Evolutionary conservation across 2,888 invertebrate genomes (phyloP).

Genomic region (Drosophila mayaguana): DNA sequence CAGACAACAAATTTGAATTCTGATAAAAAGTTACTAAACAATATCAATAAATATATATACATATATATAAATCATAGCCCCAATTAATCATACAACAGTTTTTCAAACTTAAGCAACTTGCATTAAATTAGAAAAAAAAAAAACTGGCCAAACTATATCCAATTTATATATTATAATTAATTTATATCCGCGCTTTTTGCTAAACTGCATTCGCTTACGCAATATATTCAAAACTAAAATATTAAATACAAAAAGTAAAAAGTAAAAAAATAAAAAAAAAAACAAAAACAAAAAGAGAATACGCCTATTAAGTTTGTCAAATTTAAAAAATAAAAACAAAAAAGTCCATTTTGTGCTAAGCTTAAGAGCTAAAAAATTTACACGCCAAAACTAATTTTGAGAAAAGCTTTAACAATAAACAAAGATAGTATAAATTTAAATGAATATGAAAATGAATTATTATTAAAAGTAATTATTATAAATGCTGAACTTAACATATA

Average conservation of each 20-base stretch:
- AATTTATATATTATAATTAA: constrained; percentile 6
- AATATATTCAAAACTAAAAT: constrained; percentile 5
- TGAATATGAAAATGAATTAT: neutral
- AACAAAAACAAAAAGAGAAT: constrained; percentile 27
- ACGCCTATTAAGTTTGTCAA: constrained; percentile 41
- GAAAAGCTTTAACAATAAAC: constrained; percentile 38
- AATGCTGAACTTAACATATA: constrained; percentile 39
- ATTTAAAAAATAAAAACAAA: constrained; percentile 17
- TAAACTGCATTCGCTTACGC: constrained; percentile 55
- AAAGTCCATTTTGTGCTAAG: constrained; percentile 59
- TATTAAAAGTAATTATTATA: constrained; percentile 1
- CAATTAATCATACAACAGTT: constrained; percentile 5
- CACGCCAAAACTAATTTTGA: constrained; percentile 36
- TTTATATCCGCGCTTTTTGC: constrained; percentile 50
- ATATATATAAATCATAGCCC: neutral
- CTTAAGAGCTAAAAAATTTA: constrained; percentile 18
- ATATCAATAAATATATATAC: constrained; percentile 1
- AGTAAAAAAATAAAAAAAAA: neutral
- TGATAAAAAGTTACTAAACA: constrained; percentile 4
- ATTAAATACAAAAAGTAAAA: constrained; percentile 16
- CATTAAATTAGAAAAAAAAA: neutral
- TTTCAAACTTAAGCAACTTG: neutral
- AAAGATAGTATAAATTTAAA: neutral
- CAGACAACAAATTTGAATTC: neutral
- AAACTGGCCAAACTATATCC: constrained; percentile 12